Evolutionary conservation across 2,113 vertebrate genomes (phyloP).

Genomic region (Cephalopholis sonnerati): DNA sequence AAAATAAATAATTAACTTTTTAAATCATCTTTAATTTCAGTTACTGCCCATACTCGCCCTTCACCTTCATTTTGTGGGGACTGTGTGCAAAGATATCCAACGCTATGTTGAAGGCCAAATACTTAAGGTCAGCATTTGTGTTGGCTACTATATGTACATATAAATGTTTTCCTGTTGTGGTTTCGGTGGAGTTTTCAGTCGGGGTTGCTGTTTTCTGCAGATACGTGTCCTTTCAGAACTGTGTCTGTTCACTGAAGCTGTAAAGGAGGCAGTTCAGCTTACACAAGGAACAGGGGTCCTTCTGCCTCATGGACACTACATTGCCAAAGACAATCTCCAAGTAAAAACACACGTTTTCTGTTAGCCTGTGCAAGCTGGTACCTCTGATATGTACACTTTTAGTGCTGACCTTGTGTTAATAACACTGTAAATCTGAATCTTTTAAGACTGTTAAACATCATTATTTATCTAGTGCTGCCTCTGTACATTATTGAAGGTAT

Average conservation of each 20-base stretch:
- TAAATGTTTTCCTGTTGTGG: not conserved
- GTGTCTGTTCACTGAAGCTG: conserved; percentile 77
- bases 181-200: not conserved
- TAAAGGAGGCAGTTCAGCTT: conserved; percentile 74
- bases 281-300: conserved; percentile 61
- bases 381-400: not conserved
- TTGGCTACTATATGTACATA: not conserved
- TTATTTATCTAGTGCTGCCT: not conserved
- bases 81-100: conserved; percentile 87
- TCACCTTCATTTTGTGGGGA: conserved; percentile 89
- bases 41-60: conserved; percentile 90
- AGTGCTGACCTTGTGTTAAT: not conserved
- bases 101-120: conserved; percentile 89
- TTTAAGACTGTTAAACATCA: not conserved
- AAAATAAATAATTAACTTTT: not conserved
- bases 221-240: conserved; percentile 79
- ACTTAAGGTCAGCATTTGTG: conserved; percentile 87
- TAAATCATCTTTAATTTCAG: conserved; percentile 80
- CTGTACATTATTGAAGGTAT: not conserved
- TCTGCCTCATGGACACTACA: conserved; percentile 53
- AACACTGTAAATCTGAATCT: not conserved
- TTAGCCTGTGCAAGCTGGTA: not conserved
- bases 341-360: conserved; percentile 54
- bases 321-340: conserved; percentile 27
- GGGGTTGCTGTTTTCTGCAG: conserved; percentile 46